Base-by-base conservation (phyloP, 64 coral and sea anemone species). In the Actinia tenebrosa region DNA sequence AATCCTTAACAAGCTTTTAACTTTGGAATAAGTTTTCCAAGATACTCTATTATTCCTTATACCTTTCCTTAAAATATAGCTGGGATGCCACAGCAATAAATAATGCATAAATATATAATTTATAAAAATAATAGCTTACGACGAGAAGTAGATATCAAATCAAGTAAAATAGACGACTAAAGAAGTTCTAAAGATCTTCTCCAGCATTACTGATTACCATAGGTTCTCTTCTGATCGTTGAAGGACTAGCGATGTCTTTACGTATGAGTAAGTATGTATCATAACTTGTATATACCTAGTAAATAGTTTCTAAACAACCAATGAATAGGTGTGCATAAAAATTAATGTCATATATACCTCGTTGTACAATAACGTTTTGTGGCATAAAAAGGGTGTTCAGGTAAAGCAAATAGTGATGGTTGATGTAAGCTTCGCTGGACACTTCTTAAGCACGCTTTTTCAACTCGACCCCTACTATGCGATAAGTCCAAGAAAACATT, bases 111-210 rank as follows among this genome's bases (percentile, higher is more conserved):
- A 0, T 66, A 66, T 1, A 66, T 66, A 20, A 15, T 16, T 17
- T 4, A 2, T 18, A 61, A 15, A 61, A 17, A 61, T 17, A 61
- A 61, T 61, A 61, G 59, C 59, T 17, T 61, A 61, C 15, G 16
- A 61, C 59, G 16, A 7, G 63, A 66, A 66, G 7, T 66, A 66
- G 16, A 23, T 66, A 66, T 23, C 19, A 9, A 7, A 66, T 66
- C 19, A 66, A 66, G 63, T 66, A 66, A 66, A 22, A 23, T 66
- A 66, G 63, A 66, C 3, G 63, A 66, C 63, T 66, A 66, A 66
- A 64, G 61, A 64, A 64, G 61, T 64, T 64, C 61, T 64, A 64
- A 64, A 66, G 63, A 23, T 66, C 63, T 66, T 66, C 63, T 58
- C 19, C 63, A 66, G 63, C 7, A 20, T 66, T 66, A 66, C n/a